Base-by-base conservation (phyloP, 2,797 vertebrate species). In the Paratrypauchen microcephalus region DNA sequence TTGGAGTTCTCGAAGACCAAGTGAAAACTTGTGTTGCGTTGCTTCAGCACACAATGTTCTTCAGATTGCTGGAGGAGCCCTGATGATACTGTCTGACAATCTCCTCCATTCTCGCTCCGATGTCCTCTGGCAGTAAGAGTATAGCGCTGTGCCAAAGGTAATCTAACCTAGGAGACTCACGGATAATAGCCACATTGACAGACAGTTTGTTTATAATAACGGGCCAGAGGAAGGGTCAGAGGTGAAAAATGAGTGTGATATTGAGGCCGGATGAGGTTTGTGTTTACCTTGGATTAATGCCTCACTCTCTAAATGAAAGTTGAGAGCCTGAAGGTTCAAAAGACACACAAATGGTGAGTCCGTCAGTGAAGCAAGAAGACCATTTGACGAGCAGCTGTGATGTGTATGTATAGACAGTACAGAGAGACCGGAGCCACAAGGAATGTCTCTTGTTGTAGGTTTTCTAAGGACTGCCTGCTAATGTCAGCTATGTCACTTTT, bases 191-290 rank as follows among this genome's bases (percentile, higher is more conserved):
- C 83, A 86, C 83, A 86, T 86, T 85, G 90, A 88, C 77, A 78
- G 83, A 87, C 73, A 64, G 73, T 76, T 85, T 88, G 85, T 89
- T 89, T 89, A 83, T 91, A 92, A 92, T 91, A 88, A 86, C 85
- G 90, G 87, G 81, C 90, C 81, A 82, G 81, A 90, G 82, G 89
- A 85, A 78, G 74, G 92, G 91, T 91, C 91, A 92, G 92, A 92
- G 91, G 90, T 89, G 89, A 92, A 91, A 90, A 92, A 92, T 89
- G 84, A 91, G 83, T 91, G 90, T 83, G 87, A 91, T 93, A 92
- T 92, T 87, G 89, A 80, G 77, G 70, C 70, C 76, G 74, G 68
- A 39, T 32, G 50, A 73, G 73, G 75, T 79, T 81, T 87, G 82
- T 86, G 81, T 83, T 83, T 84, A 80, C 76, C 67, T 86, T 78